Conservation (phyloP, 1,140 invertebrate genomes). For the Drosophila guanche region DNA sequence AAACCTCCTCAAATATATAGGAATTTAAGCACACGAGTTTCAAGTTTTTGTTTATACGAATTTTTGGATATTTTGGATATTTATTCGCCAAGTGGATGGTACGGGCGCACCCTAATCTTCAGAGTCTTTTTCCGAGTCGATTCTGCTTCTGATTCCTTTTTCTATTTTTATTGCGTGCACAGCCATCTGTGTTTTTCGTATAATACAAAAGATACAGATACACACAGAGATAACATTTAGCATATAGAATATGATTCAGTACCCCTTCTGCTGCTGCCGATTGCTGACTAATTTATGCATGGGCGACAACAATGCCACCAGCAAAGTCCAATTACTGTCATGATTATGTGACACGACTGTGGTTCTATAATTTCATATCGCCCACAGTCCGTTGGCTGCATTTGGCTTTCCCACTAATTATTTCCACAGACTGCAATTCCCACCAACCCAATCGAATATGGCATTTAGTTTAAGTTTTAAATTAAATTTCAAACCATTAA, state of each 20-base stretch:
- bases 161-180: constrained; percentile 33
- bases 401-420: too few species aligned
- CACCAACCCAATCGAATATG: too few species aligned
- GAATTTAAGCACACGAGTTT: constrained; percentile 11
- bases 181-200: constrained; percentile 31
- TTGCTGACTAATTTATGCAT: constrained; percentile 14
- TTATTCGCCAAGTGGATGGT: constrained; percentile 15
- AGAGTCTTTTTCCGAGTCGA: not conserved
- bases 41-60: constrained; percentile 37
- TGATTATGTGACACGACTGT: too few species aligned
- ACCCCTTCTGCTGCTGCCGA: not conserved
- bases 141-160: not conserved
- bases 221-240: not conserved
- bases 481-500: too few species aligned
- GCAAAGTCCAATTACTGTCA: too few species aligned
- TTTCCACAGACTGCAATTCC: too few species aligned
- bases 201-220: not conserved
- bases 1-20: constrained; percentile 8
- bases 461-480: too few species aligned
- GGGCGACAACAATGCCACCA: not conserved
- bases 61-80: constrained; percentile 40
- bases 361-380: too few species aligned
- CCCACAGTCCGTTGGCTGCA: too few species aligned
- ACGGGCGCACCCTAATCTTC: constrained; percentile 4
- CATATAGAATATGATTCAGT: constrained; percentile 26